These are phyloP conservation scores for Drosophila ercepeae DNA, from an alignment of 1,140 invertebrate genomes.

Conservation along the genomic window DNA sequence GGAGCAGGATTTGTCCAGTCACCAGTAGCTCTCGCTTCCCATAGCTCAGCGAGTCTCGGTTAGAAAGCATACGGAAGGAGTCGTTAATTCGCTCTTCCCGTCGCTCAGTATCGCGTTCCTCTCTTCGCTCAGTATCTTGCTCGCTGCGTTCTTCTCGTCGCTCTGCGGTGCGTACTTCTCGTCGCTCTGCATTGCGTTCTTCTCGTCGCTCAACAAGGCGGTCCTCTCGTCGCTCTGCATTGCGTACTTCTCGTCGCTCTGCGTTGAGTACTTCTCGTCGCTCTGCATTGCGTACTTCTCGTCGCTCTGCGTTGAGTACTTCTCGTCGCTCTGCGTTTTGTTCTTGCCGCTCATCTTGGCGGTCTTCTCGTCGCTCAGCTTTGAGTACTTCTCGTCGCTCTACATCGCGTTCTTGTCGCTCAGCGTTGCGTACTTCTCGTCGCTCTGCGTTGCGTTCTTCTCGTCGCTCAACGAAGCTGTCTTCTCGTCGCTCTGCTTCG, in stretches of 20 bases:
- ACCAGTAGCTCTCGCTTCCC: slow-evolving; percentile 50
- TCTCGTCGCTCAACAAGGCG: too few relatives aligned
- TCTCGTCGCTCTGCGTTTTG: too few relatives aligned
- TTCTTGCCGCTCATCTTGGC: neutral
- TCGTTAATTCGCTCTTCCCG: neutral
- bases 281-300: too few relatives aligned
- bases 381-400: too few relatives aligned
- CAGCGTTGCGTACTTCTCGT: neutral
- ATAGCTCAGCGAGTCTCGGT: slow-evolving; percentile 26
- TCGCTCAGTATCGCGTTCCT: neutral
- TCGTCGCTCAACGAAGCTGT: too few relatives aligned
- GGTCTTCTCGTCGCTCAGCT: neutral
- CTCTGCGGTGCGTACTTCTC: neutral
- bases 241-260: too few relatives aligned
- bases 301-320: too few relatives aligned
- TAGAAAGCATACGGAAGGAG: neutral
- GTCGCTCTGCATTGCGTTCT: neutral
- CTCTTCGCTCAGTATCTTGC: neutral
- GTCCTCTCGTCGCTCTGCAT: too few relatives aligned
- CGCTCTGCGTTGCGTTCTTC: neutral
- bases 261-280: too few relatives aligned
- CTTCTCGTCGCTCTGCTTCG: too few relatives aligned
- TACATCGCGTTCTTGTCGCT: neutral
- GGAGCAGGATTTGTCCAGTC: slow-evolving; percentile 42
- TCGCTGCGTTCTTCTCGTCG: neutral